Percentiles rank a stretch among this genome's conserved stretches.
These are phyloP conservation scores for Cyanocitta stelleri DNA, from an alignment of 2,113 vertebrate genomes.

Conservation along the genomic window DNA sequence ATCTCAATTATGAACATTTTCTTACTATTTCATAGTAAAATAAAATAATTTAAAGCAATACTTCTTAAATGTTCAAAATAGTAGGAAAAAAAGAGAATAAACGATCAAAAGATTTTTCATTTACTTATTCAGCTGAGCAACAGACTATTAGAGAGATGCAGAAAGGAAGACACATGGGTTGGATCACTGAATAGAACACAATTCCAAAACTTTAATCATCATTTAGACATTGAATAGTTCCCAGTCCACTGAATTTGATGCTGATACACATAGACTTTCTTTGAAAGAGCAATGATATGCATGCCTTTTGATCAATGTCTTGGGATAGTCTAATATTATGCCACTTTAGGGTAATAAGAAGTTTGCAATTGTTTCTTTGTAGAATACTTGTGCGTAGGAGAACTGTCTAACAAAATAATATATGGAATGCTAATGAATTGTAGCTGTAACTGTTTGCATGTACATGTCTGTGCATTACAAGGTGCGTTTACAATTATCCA, in stretches of 20 bases:
- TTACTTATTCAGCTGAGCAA: background rate
- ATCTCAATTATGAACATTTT: background rate
- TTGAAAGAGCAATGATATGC: constrained; percentile 75
- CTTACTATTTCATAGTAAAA: background rate
- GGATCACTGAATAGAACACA: constrained; percentile 80
- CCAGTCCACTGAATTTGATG: constrained; percentile 81
- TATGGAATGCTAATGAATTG: background rate
- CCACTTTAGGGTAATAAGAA: constrained; percentile 30
- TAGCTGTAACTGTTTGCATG: background rate
- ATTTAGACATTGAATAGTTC: constrained; percentile 82
- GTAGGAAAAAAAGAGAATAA: background rate
- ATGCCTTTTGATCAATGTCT: constrained; percentile 72
- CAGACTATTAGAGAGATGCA: background rate
- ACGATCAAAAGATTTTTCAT: background rate
- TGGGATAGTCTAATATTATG: constrained; percentile 54
- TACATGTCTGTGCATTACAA: background rate
- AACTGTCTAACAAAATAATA: background rate
- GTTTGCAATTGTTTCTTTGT: constrained; percentile 15
- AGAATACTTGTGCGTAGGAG: background rate
- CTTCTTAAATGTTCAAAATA: background rate
- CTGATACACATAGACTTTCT: constrained; percentile 77
- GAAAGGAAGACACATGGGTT: constrained; percentile 49
- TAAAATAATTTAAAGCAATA: background rate
- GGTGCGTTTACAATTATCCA: background rate
- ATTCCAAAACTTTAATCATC: constrained; percentile 76